A percentile compares a stretch with the other conserved stretches of the same genome.
phyloP scores from a whole-genome alignment of 1,140 invertebrate species.

The Pseudomyrmex flavicornis region DNA sequence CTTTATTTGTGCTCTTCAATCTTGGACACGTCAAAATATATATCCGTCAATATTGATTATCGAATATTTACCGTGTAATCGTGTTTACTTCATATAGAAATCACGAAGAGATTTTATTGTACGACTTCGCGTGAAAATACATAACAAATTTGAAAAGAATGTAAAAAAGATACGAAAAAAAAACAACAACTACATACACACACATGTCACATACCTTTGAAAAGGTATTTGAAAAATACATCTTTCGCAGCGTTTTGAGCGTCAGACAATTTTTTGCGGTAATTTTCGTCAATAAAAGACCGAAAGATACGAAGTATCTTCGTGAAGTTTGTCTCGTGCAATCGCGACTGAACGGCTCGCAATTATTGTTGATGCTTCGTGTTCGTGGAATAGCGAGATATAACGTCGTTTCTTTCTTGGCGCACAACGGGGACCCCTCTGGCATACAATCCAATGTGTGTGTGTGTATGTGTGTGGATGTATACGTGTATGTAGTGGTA shows the following conservation, averaged over 20 bases:
- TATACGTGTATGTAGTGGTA: neutral
- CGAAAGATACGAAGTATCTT: neutral
- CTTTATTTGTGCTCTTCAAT: too few species aligned
- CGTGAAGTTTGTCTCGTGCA: neutral
- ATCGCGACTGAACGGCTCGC: slow-evolving; percentile 7
- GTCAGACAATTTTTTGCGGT: neutral
- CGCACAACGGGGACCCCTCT: neutral
- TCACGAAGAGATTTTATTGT: neutral
- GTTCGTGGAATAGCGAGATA: slow-evolving; percentile 23
- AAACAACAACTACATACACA: neutral
- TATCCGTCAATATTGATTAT: neutral
- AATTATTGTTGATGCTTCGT: neutral
- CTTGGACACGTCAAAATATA: too few species aligned
- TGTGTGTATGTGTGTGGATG: neutral
- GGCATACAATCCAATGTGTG: slow-evolving; percentile 21
- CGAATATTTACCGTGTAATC: neutral
- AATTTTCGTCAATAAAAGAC: neutral
- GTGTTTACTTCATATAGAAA: neutral
- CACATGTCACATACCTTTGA: neutral
- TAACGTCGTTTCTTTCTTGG: slow-evolving; percentile 48
- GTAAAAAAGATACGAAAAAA: neutral
- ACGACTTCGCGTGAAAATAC: neutral
- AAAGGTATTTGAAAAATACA: too few species aligned
- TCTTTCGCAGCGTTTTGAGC: too few species aligned
- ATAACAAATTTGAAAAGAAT: neutral